Percentiles rank a stretch among this genome's conserved stretches.
Conservation (phyloP, 2,113 vertebrate species). For the Hemiprocne comata region DNA sequence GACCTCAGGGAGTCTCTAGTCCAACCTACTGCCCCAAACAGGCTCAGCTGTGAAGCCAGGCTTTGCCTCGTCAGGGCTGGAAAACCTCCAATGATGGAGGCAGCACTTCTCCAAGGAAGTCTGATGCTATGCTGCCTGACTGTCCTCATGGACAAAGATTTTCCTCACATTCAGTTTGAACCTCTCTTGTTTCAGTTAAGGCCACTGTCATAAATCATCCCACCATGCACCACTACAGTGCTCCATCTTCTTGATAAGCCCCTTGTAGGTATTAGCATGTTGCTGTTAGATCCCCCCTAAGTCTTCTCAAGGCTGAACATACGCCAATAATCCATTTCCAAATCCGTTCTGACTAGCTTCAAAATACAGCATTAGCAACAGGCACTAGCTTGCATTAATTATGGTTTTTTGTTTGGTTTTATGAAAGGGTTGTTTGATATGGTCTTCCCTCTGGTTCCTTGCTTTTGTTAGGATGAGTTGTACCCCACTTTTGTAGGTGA, state of each 20-base stretch:
- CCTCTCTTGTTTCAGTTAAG: background rate
- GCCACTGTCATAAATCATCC: background rate
- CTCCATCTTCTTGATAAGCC: background rate
- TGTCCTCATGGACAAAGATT: background rate
- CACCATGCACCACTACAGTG: background rate
- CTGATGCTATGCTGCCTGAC: rapidly evolving
- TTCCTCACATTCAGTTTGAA: background rate
- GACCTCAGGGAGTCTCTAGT: background rate
- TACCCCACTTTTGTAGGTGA: background rate
- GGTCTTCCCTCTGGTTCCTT: background rate
- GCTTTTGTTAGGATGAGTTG: background rate
- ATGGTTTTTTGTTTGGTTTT: background rate
- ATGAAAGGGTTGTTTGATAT: background rate
- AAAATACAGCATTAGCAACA: background rate
- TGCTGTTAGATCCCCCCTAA: background rate
- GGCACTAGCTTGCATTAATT: background rate
- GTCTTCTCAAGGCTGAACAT: background rate
- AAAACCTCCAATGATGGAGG: background rate
- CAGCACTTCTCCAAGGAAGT: background rate
- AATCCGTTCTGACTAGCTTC: slow-evolving; percentile 12
- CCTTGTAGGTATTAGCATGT: background rate
- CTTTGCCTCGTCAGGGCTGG: background rate
- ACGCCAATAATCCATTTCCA: background rate
- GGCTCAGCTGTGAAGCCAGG: background rate
- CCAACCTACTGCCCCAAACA: background rate